Conservation (phyloP, 2,888 invertebrate species). For the Cylloceria caligata region DNA sequence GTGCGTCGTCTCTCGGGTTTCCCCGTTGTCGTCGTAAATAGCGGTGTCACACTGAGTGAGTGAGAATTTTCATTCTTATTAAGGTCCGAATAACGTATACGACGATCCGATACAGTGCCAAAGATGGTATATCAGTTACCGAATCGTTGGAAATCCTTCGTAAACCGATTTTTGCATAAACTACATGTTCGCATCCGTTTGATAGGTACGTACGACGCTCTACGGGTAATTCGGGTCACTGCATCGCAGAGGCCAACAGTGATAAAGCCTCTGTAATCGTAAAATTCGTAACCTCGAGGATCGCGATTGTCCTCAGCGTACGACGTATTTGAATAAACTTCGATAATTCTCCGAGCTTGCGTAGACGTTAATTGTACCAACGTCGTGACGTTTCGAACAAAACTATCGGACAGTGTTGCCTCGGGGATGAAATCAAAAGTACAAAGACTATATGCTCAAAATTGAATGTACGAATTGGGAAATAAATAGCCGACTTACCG, state of each 20-base stretch:
- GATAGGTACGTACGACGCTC: background rate
- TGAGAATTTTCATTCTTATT: background rate
- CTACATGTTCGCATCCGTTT: background rate
- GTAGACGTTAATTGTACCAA: background rate
- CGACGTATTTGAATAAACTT: background rate
- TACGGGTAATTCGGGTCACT: conserved; percentile 5
- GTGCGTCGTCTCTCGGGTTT: background rate
- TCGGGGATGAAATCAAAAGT: background rate
- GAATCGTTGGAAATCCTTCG: background rate
- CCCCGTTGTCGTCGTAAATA: background rate
- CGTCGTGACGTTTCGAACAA: background rate
- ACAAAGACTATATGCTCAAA: no score
- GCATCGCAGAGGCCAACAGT: background rate
- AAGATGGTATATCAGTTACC: background rate
- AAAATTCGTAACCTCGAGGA: background rate
- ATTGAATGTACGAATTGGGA: no score
- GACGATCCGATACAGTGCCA: background rate
- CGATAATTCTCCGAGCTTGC: background rate
- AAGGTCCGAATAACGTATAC: background rate
- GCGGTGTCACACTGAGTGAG: background rate
- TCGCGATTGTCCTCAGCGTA: background rate
- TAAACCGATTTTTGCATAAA: background rate
- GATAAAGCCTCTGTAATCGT: background rate
- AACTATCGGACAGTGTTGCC: background rate
- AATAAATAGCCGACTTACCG: conserved; percentile 47